Evolutionary conservation across 2,797 vertebrate species (phyloP), one percentile per base, ranked within the genome.

Genomic region (Rhinoraja longicauda): DNA sequence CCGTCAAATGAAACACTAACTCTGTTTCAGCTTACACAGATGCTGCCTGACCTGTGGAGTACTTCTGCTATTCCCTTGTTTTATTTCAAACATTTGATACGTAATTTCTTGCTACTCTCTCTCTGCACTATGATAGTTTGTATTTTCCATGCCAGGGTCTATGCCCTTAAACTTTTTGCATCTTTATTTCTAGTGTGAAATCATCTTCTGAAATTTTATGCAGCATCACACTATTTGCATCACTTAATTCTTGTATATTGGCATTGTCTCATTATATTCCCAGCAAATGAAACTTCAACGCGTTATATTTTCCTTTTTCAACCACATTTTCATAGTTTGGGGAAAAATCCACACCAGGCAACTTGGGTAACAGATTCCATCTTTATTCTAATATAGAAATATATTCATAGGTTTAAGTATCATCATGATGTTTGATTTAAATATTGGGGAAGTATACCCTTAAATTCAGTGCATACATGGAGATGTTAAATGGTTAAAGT

Each of bases 321-420:
- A 64, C 15, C 70, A 29, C 29, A 45, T 91, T 39, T 90, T 24
- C 4, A 73, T 29, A 29, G 10, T 72, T 73, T 36, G 45, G 26
- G 36, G n/a, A 92, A 10, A 75, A 39, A 8, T 91, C 64, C 45
- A 75, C 70, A 53, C 45, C 90, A 92, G 32, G 15, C 39, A 45
- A 75, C 26, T 92, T 29, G 4, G 90, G 90, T 45, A 92, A 75
- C 90, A 92, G 70, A 73, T 75, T 92, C 15, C 26, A 92, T 24
- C 45, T 92, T 92, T 92, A 92, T 92, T 92, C 59, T 88, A 67
- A 2, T 92, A 53, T 53, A 92, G 90, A 92, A 92, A 92, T 92
- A 92, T 92, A 92, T 73, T 92, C 67, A 53, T n/a, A 29, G 10
- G 10, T 19, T 92, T 92, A 73, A 53, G 45, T 53, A 45, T 75